These are phyloP conservation scores for Cantharis rustica DNA, from an alignment of 2,888 invertebrate species.

Conservation along the genomic window DNA sequence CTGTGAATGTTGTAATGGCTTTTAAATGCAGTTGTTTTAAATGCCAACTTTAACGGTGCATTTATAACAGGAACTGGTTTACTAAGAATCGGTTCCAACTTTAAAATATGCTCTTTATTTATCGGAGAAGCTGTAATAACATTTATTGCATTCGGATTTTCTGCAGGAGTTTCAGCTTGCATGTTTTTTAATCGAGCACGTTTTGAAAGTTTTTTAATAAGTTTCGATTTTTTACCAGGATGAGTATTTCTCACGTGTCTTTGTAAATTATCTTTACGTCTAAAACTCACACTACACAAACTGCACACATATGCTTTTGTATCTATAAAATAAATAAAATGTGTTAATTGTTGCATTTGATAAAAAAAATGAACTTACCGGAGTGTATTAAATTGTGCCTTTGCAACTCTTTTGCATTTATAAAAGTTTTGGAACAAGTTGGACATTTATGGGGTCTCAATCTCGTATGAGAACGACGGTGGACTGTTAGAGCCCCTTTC, in stretches of 20 bases:
- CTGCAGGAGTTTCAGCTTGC: slow-evolving; percentile 35
- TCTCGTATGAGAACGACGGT: slow-evolving; percentile 60
- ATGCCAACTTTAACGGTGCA: slow-evolving; percentile 58
- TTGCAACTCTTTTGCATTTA: slow-evolving; percentile 69
- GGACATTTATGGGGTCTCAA: slow-evolving; percentile 65
- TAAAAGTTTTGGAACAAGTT: slow-evolving; percentile 70
- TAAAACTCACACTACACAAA: slow-evolving; percentile 71
- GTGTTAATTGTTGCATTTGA: background rate
- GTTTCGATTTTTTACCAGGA: slow-evolving; percentile 56
- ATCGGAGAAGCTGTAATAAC: slow-evolving; percentile 51
- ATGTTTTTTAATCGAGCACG: slow-evolving; percentile 15
- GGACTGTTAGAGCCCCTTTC: slow-evolving; percentile 63
- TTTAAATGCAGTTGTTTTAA: slow-evolving; percentile 55
- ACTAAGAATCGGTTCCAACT: slow-evolving; percentile 31
- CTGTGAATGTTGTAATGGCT: slow-evolving; percentile 54
- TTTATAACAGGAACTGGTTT: slow-evolving; percentile 54
- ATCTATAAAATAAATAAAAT: slow-evolving; percentile 56
- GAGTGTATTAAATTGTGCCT: slow-evolving; percentile 72
- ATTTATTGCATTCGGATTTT: slow-evolving; percentile 56
- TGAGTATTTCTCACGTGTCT: slow-evolving; percentile 80
- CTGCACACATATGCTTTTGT: slow-evolving; percentile 72
- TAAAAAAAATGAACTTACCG: slow-evolving; percentile 55
- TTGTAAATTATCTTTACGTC: slow-evolving; percentile 77
- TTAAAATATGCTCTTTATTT: slow-evolving; percentile 29
- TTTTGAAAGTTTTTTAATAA: slow-evolving; percentile 42